Conservation (phyloP, 2,888 invertebrate genomes). For the Lithophane ornitopus region DNA sequence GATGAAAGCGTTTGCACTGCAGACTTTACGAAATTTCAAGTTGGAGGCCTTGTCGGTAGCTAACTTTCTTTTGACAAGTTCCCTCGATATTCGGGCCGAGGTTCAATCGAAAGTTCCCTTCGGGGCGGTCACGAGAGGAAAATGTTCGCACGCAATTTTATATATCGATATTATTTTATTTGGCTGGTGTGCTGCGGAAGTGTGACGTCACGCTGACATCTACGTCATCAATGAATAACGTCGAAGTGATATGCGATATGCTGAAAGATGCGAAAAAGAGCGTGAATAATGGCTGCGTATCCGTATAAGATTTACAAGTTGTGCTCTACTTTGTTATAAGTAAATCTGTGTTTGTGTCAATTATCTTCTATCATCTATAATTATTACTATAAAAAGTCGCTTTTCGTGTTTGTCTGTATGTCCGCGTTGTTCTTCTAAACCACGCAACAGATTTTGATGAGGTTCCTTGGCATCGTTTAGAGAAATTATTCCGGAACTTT, state of each 20-base stretch:
- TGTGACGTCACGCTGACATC: constrained; percentile 48
- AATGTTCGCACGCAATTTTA: constrained; percentile 53
- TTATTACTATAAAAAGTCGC: no score
- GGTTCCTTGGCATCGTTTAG: no score
- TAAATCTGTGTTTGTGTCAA: not conserved
- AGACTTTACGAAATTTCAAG: constrained; percentile 72
- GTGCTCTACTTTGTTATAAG: not conserved
- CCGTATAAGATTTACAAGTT: constrained; percentile 19
- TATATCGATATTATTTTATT: constrained; percentile 49
- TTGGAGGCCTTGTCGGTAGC: constrained; percentile 70
- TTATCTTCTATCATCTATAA: not conserved
- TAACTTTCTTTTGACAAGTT: constrained; percentile 78
- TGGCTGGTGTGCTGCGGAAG: constrained; percentile 36
- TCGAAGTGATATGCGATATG: constrained; percentile 37
- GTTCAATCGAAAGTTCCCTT: constrained; percentile 69
- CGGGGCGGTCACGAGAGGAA: constrained; percentile 40
- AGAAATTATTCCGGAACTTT: no score
- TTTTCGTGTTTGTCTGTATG: no score
- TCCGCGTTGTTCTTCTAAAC: no score
- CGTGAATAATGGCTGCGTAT: constrained; percentile 42
- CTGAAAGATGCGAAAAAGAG: constrained; percentile 33
- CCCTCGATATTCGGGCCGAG: constrained; percentile 67
- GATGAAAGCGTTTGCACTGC: constrained; percentile 67
- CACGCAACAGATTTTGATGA: no score
- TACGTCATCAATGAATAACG: constrained; percentile 56